phyloP scores from a whole-genome alignment of 2,113 vertebrate species.

The Bolborhynchus lineola region DNA sequence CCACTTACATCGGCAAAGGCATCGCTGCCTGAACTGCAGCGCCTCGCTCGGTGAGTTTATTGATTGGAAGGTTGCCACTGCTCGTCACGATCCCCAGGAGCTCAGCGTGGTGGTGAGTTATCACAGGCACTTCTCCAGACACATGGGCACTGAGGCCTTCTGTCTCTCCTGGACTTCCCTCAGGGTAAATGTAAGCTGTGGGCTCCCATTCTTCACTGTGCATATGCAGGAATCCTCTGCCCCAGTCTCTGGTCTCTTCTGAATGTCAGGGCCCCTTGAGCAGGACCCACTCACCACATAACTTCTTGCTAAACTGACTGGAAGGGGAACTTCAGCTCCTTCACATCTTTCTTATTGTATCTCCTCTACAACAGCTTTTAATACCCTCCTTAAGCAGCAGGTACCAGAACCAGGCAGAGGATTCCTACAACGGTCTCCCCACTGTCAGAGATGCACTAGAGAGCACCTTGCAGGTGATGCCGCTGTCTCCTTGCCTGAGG shows the following conservation, averaged over 20 bases:
- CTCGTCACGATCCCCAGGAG: accelerated
- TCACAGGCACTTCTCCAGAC: neutral
- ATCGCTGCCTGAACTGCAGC: accelerated
- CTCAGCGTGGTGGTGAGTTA: neutral
- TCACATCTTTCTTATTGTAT: neutral
- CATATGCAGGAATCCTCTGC: neutral
- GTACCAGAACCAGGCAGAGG: neutral
- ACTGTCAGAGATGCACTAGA: neutral
- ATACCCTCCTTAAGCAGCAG: neutral
- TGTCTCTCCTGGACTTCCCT: neutral
- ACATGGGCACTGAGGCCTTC: accelerated
- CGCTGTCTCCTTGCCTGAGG: neutral
- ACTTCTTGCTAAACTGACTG: neutral
- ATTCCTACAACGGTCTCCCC: neutral
- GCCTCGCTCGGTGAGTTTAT: neutral
- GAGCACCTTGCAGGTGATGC: neutral
- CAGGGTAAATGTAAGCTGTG: accelerated
- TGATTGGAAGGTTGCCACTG: neutral
- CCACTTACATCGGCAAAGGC: accelerated
- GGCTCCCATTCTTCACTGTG: accelerated
- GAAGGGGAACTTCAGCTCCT: neutral
- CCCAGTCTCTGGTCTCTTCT: neutral
- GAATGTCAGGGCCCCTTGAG: neutral
- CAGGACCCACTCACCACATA: neutral
- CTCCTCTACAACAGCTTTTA: neutral